phyloP scores from a whole-genome alignment of 2,113 vertebrate species.

The Ceuthmochares aereus region DNA sequence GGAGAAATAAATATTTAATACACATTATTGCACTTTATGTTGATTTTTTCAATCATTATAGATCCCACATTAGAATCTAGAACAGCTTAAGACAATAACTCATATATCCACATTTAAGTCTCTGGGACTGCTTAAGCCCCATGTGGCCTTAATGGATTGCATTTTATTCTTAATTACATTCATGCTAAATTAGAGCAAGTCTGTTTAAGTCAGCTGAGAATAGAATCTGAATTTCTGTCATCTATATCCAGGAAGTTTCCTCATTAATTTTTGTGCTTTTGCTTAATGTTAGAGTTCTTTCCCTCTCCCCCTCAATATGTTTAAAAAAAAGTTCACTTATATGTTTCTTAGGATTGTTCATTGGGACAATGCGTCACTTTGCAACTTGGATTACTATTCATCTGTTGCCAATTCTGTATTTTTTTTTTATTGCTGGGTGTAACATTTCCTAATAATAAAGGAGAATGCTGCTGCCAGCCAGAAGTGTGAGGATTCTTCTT shows the following conservation, averaged over 20 bases:
- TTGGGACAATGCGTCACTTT: neutral
- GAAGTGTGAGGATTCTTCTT: neutral
- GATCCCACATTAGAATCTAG: neutral
- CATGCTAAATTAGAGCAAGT: neutral
- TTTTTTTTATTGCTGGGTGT: neutral
- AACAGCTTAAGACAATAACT: neutral
- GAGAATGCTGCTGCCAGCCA: neutral
- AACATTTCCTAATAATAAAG: neutral
- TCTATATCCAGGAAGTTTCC: neutral
- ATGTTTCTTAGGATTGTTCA: neutral
- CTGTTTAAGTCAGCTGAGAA: neutral
- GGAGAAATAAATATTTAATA: slow-evolving; percentile 6
- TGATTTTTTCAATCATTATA: neutral
- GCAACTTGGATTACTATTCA: neutral
- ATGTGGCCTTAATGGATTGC: neutral
- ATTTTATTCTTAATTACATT: slow-evolving; percentile 20
- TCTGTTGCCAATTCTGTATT: neutral
- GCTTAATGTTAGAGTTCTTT: neutral
- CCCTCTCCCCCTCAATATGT: rapidly evolving
- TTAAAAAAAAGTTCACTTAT: neutral
- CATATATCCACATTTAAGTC: neutral
- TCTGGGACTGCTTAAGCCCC: neutral
- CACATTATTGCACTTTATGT: neutral
- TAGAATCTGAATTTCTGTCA: neutral
- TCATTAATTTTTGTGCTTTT: neutral